phyloP scores from a whole-genome alignment of 2,888 invertebrate species.

The Carcina quercana region DNA sequence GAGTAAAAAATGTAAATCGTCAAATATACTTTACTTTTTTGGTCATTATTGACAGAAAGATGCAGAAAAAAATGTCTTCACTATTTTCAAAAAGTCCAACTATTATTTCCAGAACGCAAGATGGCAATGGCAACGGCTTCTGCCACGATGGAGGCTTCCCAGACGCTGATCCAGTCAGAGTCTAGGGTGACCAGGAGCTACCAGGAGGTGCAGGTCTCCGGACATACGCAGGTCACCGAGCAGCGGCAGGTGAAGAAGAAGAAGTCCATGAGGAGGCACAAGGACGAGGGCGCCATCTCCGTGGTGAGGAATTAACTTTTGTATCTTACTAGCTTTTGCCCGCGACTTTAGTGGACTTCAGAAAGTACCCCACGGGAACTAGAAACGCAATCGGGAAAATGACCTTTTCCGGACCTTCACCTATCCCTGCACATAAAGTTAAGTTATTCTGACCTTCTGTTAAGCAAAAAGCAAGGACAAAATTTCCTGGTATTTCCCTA shows the following conservation, averaged over 20 bases:
- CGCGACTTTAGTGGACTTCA: too few species aligned
- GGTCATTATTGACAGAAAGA: too few species aligned
- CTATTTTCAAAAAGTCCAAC: background rate
- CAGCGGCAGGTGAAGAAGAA: conserved; percentile 56
- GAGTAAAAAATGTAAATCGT: background rate
- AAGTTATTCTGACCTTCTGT: too few species aligned
- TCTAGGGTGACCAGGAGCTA: conserved; percentile 52
- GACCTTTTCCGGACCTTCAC: too few species aligned
- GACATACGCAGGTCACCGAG: conserved; percentile 28
- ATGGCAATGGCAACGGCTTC: conserved; percentile 55
- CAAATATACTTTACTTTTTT: too few species aligned
- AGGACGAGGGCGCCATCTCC: conserved; percentile 72
- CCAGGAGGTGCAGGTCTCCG: conserved; percentile 42
- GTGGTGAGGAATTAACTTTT: conserved; percentile 48
- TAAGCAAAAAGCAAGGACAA: too few species aligned
- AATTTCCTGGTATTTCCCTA: too few species aligned
- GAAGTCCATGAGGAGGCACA: conserved; percentile 61
- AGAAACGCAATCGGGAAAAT: too few species aligned
- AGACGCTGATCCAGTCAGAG: conserved; percentile 55
- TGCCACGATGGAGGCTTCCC: conserved; percentile 60
- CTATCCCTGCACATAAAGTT: too few species aligned
- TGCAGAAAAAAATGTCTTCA: background rate
- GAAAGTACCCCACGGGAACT: too few species aligned
- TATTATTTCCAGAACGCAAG: conserved; percentile 33
- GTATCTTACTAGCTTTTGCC: background rate